Base-by-base conservation (phyloP, 2,888 invertebrate species). In the Xanthia togata region DNA sequence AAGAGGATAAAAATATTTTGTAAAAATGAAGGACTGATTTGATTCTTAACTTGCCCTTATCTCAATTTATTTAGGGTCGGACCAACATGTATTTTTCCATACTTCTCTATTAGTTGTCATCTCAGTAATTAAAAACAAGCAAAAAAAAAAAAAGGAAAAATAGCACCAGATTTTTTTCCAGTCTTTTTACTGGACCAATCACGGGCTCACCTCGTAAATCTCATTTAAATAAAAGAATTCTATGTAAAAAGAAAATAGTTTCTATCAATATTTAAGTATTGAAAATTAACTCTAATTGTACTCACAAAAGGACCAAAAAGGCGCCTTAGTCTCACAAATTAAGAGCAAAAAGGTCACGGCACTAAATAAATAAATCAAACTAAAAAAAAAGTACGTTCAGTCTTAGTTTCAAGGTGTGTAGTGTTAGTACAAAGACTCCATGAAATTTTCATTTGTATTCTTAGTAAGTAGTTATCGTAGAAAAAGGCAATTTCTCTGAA, bases 401-500 rank as follows among this genome's bases (percentile, higher is more conserved):
- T 63, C 55, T 76, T 78, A 65, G 38, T 79, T 73, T 68, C 63
- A 53, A 80, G 20, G 60, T 60, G 11, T 60, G 31, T 31, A 73
- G 31, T 35, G 57, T 67, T 68, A 72, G 60, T 50, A 71, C 70
- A 64, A 60, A 67, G 31, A 81, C 70, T 73, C 57, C 55, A 79
- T 70, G 62, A 47, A 67, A 76, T 6, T 57, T 70, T 78, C 57
- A 71, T 85, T 82, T 73, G 78, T 81, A 73, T 84, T 84, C 76
- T 64, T 47, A 57, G 64, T 59, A 73, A 71, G 53, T 64, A 71
- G 17, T 35, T 17, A 41, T 82, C 11, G 57, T 38, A 68, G 59
- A 67, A 76, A 76, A 83, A 76, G 60, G 67, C 85, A 85, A 86
- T 86, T 83, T 68, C 77, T 60, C 41, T 81, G 63, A 87, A 79